Conservation (phyloP, 2,888 invertebrate species). For the Anarsia innoxiella region DNA sequence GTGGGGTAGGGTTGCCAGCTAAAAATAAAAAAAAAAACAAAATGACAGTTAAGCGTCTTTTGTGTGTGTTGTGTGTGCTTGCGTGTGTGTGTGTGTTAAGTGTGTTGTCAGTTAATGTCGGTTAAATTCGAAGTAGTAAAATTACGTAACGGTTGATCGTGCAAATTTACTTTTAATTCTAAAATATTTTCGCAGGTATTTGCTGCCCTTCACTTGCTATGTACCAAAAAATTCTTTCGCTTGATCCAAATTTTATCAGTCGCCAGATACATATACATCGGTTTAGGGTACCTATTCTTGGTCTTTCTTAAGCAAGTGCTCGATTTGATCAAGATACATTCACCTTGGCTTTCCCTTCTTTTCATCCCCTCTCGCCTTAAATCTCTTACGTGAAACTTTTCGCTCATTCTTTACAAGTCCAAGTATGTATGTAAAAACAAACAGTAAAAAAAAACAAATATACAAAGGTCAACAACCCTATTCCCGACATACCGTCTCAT, state of each 20-base stretch:
- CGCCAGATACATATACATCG: too few relatives aligned
- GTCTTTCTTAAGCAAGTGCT: not conserved
- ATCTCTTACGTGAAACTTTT: too few relatives aligned
- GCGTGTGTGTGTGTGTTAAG: too few relatives aligned
- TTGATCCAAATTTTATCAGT: too few relatives aligned
- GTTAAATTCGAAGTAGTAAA: not conserved
- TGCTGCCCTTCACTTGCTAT: too few relatives aligned
- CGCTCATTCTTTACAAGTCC: too few relatives aligned
- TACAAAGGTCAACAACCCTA: slow-evolving; percentile 37
- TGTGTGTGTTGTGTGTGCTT: too few relatives aligned
- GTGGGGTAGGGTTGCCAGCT: not conserved
- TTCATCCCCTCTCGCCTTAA: too few relatives aligned
- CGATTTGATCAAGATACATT: too few relatives aligned
- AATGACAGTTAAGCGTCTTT: not conserved
- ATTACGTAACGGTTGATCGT: not conserved
- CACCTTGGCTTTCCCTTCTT: too few relatives aligned
- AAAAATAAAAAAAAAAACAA: not conserved
- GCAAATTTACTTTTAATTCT: not conserved
- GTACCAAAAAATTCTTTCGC: too few relatives aligned
- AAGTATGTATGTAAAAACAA: not conserved
- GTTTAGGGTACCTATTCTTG: not conserved
- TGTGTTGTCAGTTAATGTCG: too few relatives aligned
- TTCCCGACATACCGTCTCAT: slow-evolving; percentile 36
- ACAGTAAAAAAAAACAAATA: not conserved
- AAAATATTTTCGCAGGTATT: not conserved